These are phyloP conservation scores for Channallabes apus DNA, from an alignment of 2,797 vertebrate species.

Conservation along the genomic window DNA sequence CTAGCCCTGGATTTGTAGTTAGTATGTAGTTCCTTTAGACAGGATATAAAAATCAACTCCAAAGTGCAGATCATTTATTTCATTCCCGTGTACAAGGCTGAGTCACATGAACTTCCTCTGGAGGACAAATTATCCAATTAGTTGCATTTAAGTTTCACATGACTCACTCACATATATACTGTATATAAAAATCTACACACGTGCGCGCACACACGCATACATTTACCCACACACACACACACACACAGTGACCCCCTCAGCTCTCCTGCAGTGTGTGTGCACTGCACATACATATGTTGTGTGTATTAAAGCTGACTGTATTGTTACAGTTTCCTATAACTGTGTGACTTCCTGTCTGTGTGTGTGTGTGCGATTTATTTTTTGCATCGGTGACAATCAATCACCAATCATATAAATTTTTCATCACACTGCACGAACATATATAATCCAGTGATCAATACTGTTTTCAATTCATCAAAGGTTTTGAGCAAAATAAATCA, in stretches of 20 bases:
- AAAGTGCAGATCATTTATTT: not conserved
- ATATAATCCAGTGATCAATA: not conserved
- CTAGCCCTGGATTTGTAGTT: not conserved
- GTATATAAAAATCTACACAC: not conserved
- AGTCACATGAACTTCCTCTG: not conserved
- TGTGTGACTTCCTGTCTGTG: slow-evolving; percentile 53
- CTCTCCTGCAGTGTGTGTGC: not conserved
- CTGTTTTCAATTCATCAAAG: not conserved
- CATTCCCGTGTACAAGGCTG: not conserved
- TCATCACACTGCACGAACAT: not conserved
- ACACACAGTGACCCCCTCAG: not conserved
- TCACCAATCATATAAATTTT: not conserved
- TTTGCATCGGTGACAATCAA: not conserved
- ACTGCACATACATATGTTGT: not conserved
- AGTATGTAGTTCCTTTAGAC: not conserved
- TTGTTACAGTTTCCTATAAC: not conserved
- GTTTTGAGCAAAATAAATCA: not conserved
- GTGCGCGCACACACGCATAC: too few species aligned
- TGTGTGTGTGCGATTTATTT: slow-evolving; percentile 2
- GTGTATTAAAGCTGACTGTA: not conserved
- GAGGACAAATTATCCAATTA: not conserved
- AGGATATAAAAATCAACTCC: not conserved
- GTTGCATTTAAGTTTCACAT: not conserved
- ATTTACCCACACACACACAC: not conserved
- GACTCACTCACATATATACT: not conserved